Evolutionary conservation across 2,113 vertebrate genomes (phyloP), one percentile per base, ranked within the genome.

Genomic region (Chaenocephalus aceratus): DNA sequence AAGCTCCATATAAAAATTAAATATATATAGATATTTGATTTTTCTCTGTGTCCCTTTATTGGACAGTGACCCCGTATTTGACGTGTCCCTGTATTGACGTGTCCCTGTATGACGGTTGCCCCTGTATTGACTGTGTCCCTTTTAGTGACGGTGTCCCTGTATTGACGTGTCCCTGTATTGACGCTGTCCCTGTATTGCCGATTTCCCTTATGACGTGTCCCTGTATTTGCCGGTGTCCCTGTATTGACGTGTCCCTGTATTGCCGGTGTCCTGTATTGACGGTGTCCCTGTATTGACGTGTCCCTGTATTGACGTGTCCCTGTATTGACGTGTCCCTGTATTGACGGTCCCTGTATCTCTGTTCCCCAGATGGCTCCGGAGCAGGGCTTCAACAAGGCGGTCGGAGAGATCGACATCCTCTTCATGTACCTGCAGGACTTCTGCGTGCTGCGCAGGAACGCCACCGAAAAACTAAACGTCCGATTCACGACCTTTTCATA

Each of bases 401-500:
- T 93, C 14, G 82, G 91, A 18, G 93, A 94, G 68, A 75, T 91
- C 53, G 82, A 91, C 79, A 93, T 94, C 77, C 80, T 94, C 4
- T 94, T 86, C 77, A 77, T 75, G 0, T 89, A 86, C 70, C 85
- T 94, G 74, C 77, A 88, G 51, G 91, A 91, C 18, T 90, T 49
- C 85, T 94, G 93, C 62, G 1, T 89, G n/a, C 34, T 72, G 21
- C 2, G 51, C 0, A 67, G 8, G 0, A 67, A 67, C 57, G 0
- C 34, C n/a, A 14, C 77, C 45, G 41, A 8, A 45, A n/a, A 6
- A 45, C 70, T 11, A 13, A 70, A 15, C 52, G 36, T 41, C 36
- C 46, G 3, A 66, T 52, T 82, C 15, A 68, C 83, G 73, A 18
- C 5, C 45, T 30, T 71, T 69, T 68, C 34, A 6, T 61, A 62